Evolutionary conservation across 2,888 invertebrate genomes (phyloP), one percentile per base, ranked within the genome.

Genomic region (Caenorhabditis wallacei): DNA sequence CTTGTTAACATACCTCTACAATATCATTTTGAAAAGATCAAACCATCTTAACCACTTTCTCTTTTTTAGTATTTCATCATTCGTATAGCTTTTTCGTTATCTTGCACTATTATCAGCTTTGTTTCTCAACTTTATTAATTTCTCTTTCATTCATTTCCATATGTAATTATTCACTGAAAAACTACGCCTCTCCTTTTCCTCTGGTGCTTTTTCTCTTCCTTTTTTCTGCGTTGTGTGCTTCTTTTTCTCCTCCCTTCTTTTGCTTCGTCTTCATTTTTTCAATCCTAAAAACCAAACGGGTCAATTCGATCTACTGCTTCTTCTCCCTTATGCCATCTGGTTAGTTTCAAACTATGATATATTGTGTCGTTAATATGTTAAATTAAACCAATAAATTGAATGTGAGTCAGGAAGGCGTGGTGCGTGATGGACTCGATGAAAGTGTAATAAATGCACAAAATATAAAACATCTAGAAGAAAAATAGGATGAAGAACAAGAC

Each of bases 11-110:
- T 87, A n/a, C 83, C 75, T 4, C 54, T 59, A 22, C 89, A 91
- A 66, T 91, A 80, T 68, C 91, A 89, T 57, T 91, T 84, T 72
- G 91, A 91, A 61, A 91, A 91, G 70, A 90, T 91, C 66, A 87
- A 86, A 57, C 86, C 88, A 13, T 35, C 66, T 30, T 84, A 71
- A 48, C 61, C 26, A 22, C n/a, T 59, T 59, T 24, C 10, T 70
- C 13, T 26, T 37, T 11, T 22, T 61, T 43, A 30, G 22, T 51
- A 8, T n/a, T 8, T 3, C 48, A 18, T 59, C 66, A 43, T 37
- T 16, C 22, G n/a, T 30, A 3, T 69, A 69, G 30, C 48, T 11
- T 30, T 51, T 26, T 37, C 35, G 26, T 51, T 7, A 8, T 20
- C n/a, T 46, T 35, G 18, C 30, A 57, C 16, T 24, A 11, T 51